A percentile compares a stretch with the other conserved stretches of the same genome.
Evolutionary conservation across 2,797 vertebrate genomes (phyloP).

Genomic region (Tangara arthus): DNA sequence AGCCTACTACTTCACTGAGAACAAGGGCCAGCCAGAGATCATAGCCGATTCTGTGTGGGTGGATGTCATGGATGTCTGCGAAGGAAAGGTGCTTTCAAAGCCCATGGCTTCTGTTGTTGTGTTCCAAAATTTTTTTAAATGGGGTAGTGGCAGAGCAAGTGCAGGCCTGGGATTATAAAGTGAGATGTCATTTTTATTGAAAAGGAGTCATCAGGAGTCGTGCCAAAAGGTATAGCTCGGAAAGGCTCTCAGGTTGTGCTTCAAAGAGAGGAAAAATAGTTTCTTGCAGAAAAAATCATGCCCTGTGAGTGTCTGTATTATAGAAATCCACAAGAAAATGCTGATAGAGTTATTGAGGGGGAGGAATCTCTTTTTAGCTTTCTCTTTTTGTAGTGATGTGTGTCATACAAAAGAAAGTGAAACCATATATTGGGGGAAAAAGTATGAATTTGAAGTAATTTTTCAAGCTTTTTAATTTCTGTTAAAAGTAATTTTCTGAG

Average conservation of each 20-base stretch:
- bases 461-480: neutral
- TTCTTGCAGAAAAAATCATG: neutral
- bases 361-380: neutral
- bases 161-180: neutral
- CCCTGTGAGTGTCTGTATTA: neutral
- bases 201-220: accelerated
- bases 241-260: neutral
- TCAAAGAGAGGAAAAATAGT: neutral
- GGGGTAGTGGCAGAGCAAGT: neutral
- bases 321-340: neutral
- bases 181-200: neutral
- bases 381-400: neutral
- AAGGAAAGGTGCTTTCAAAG: constrained; percentile 68
- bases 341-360: neutral
- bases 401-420: neutral
- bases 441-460: neutral
- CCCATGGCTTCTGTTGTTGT: neutral
- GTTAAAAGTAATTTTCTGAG: neutral
- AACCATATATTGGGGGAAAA: neutral
- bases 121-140: neutral
- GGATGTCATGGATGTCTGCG: constrained; percentile 68
- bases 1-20: constrained; percentile 63
- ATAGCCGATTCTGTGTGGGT: constrained; percentile 73
- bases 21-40: neutral
- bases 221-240: neutral